These are phyloP conservation scores for Trinorchestia longiramus DNA, from an alignment of 1,140 invertebrate species.

Conservation along the genomic window DNA sequence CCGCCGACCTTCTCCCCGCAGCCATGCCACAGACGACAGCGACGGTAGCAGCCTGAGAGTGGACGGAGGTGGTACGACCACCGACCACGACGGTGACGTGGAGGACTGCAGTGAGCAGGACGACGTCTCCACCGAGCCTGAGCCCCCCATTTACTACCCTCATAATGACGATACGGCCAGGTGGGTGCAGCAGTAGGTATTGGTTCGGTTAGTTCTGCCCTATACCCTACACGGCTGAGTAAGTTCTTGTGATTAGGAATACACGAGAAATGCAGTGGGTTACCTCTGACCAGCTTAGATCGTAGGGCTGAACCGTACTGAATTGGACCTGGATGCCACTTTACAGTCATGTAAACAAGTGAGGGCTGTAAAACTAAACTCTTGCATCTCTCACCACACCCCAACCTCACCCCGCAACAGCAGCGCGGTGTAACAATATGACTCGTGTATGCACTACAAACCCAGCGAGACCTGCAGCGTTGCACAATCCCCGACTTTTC, in stretches of 20 bases:
- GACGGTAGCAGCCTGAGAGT: conserved; percentile 65
- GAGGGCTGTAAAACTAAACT: neutral
- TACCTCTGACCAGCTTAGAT: no score
- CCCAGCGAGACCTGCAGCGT: neutral
- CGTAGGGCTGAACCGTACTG: no score
- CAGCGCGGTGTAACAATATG: neutral
- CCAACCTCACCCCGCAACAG: no score
- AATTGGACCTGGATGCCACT: neutral
- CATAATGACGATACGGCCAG: conserved; percentile 73
- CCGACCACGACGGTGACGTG: conserved; percentile 86
- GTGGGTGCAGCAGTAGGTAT: conserved; percentile 60
- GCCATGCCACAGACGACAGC: conserved; percentile 76
- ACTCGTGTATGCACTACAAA: neutral
- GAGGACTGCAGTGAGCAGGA: conserved; percentile 89
- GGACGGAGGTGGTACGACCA: conserved; percentile 75
- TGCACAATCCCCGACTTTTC: neutral
- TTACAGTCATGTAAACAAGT: neutral
- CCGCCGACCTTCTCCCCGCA: neutral
- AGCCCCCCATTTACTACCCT: conserved; percentile 75
- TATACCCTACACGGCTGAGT: no score
- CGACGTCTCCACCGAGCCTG: conserved; percentile 78
- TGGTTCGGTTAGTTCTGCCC: no score
- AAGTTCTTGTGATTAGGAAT: no score
- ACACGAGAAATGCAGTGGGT: no score
- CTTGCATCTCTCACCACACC: neutral